Percentiles rank a stretch among this genome's conserved stretches.
Conservation (phyloP, 2,888 invertebrate species). For the Epirrhoe alternata region DNA sequence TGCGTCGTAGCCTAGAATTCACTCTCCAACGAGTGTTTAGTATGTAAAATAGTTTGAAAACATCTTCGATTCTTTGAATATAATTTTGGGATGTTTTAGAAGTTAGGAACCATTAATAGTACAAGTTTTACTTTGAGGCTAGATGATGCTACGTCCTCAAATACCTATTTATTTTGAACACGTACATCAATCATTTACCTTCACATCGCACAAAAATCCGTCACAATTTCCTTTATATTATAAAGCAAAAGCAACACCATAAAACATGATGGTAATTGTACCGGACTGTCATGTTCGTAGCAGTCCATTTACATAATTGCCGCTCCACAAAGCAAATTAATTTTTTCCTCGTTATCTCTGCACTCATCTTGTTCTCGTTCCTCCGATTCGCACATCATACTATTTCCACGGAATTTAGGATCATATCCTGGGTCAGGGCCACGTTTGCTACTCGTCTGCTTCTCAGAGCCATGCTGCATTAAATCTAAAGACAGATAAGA, state of each 20-base stretch:
- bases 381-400: slow-evolving; percentile 28
- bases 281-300: slow-evolving; percentile 21
- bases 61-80: too few relatives aligned
- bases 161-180: too few relatives aligned
- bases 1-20: too few relatives aligned
- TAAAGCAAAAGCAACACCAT: not conserved
- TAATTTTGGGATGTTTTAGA: too few relatives aligned
- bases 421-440: slow-evolving; percentile 42
- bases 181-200: too few relatives aligned
- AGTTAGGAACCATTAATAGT: too few relatives aligned
- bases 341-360: slow-evolving; percentile 52
- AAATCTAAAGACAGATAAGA: slow-evolving; percentile 20
- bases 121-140: too few relatives aligned
- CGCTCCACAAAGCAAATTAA: slow-evolving; percentile 53
- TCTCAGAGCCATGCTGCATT: slow-evolving; percentile 26
- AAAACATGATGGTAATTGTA: not conserved
- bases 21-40: too few relatives aligned
- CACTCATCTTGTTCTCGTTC: slow-evolving; percentile 50
- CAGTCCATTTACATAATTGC: slow-evolving; percentile 37
- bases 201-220: too few relatives aligned
- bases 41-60: too few relatives aligned
- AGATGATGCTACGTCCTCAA: too few relatives aligned
- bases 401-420: slow-evolving; percentile 39
- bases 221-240: not conserved
- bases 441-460: slow-evolving; percentile 30